A percentile compares a stretch with the other conserved stretches of the same genome.
Conservation (phyloP, 2,797 vertebrate species). For the Microctenopoma stevenorrisi region DNA sequence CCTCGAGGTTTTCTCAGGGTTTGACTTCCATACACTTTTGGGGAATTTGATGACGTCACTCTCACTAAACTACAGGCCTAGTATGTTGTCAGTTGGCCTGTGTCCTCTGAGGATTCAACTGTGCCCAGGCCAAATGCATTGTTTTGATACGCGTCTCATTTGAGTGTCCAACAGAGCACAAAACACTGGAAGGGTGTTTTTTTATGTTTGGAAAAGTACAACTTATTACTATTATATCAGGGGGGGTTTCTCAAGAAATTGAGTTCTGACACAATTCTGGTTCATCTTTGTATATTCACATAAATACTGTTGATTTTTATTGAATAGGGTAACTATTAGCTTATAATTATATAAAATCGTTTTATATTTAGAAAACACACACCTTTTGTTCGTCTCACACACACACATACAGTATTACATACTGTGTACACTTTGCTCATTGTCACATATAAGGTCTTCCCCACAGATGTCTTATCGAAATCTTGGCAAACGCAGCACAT, state of each 20-base stretch:
- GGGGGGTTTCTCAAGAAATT: constrained; percentile 28
- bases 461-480: constrained; percentile 32
- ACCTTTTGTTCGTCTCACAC: neutral
- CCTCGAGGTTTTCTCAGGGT: constrained; percentile 29
- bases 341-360: neutral
- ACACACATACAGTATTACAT: neutral
- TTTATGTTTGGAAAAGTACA: neutral
- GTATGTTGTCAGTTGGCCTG: constrained; percentile 40
- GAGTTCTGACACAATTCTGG: constrained; percentile 1
- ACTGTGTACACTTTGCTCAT: constrained; percentile 3
- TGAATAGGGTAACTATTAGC: neutral
- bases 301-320: neutral
- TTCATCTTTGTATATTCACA: neutral
- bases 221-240: constrained; percentile 10
- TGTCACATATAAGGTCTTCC: neutral
- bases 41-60: constrained; percentile 73
- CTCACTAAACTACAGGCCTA: constrained; percentile 30
- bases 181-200: neutral
- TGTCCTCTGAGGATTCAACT: constrained; percentile 16
- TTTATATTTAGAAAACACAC: neutral
- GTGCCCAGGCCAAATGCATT: constrained; percentile 12
- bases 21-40: constrained; percentile 61
- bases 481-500: constrained; percentile 32
- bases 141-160: constrained; percentile 24
- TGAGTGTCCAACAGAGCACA: constrained; percentile 8